These are phyloP conservation scores for Creontiades dilutus DNA, from an alignment of 2,888 invertebrate species.

Conservation along the genomic window DNA sequence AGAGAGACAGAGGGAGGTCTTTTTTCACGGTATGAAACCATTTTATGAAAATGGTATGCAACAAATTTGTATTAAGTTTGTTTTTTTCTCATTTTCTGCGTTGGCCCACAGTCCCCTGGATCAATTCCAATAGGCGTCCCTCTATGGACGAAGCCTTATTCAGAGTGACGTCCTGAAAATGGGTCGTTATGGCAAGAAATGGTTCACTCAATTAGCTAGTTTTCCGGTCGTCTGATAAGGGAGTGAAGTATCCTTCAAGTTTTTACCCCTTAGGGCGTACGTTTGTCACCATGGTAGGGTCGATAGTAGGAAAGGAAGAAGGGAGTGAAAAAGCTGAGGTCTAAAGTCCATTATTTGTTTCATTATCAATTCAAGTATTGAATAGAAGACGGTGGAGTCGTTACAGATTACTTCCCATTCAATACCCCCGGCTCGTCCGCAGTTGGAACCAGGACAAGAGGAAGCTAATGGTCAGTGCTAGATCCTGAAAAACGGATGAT, in stretches of 20 bases:
- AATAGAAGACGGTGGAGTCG: background rate
- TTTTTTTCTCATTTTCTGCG: too few relatives aligned
- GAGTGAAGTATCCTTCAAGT: background rate
- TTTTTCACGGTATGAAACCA: too few relatives aligned
- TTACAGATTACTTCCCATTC: conserved; percentile 44
- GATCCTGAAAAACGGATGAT: conserved; percentile 42
- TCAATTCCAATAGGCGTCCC: too few relatives aligned
- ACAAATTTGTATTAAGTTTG: too few relatives aligned
- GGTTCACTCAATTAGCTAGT: conserved; percentile 16
- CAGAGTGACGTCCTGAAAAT: too few relatives aligned
- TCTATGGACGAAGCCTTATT: too few relatives aligned
- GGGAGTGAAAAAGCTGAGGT: background rate
- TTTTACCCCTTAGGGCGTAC: background rate
- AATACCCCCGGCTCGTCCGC: background rate
- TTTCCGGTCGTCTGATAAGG: conserved; percentile 2
- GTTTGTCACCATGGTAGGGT: background rate
- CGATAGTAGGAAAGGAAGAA: background rate
- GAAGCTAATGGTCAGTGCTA: conserved; percentile 36
- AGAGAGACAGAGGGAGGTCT: too few relatives aligned
- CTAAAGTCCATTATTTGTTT: conserved; percentile 39
- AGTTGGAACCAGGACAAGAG: conserved; percentile 23
- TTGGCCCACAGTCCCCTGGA: too few relatives aligned
- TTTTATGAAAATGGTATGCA: too few relatives aligned
- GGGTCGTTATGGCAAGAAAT: background rate
- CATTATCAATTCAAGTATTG: conserved; percentile 52